Evolutionary conservation across 2,797 vertebrate genomes (phyloP), one percentile per base, ranked within the genome.

Genomic region (Leptodactylus fallax): DNA sequence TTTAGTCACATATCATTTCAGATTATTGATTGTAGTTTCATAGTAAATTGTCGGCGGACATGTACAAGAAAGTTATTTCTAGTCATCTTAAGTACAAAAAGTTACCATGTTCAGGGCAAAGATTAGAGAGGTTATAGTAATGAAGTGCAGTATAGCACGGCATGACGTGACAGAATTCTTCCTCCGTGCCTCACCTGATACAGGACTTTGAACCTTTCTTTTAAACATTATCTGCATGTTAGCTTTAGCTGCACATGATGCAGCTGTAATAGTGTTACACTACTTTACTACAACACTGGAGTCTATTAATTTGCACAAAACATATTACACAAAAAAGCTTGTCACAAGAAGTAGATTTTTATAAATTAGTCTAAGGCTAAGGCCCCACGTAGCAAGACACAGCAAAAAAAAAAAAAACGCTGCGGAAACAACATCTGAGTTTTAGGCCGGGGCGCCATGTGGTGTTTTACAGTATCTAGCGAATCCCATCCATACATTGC

Each of bases 131-230:
- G 72, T 63, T 25, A 78, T 25, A 53, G 23, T 21, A 61, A 63
- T 69, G n/a, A 45, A 25, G 49, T 72, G 13, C 17, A 14, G 27
- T n/a, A 1, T 27, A 53, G 65, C n/a, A n/a, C n/a, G n/a, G n/a
- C 72, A 51, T 85, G 84, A 85, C 60, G 58, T 78, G 84, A 85
- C 60, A 85, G 9, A 36, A 78, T 67, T 65, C 74, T 21, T 79
- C 63, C 72, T 11, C 16, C 23, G 3, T 78, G 84, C 47, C 14
- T 77, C 56, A 53, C 21, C 69, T 77, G n/a, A 25, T n/a, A 17
- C 8, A 36, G 84, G 74, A 85, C 84, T 85, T 85, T 85, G 74
- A 51, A 79, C 84, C 65, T 65, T 85, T 67, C 81, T 71, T 71
- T 83, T 71, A 71, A 56, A 83, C 67, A 69, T 71, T 83, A 25